A percentile compares a stretch with the other conserved stretches of the same genome.
Evolutionary conservation across 2,797 vertebrate genomes (phyloP).

Genomic region (Oophaga sylvatica): DNA sequence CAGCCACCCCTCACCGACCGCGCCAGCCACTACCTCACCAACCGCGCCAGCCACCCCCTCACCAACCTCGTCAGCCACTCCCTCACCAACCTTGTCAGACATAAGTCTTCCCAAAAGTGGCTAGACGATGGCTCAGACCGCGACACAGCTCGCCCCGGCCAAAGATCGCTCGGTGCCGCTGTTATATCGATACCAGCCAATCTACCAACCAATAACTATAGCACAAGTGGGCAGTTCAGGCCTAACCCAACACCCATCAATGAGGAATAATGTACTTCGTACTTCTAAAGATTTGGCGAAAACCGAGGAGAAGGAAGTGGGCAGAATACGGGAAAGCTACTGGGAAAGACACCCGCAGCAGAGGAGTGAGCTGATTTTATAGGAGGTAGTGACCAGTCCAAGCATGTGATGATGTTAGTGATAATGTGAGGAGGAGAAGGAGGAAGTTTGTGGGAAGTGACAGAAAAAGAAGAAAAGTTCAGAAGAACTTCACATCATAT

Average conservation of each 20-base stretch:
- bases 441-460: background rate
- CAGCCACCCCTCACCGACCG: too few species aligned
- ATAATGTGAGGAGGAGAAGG: background rate
- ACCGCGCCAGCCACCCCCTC: too few species aligned
- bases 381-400: background rate
- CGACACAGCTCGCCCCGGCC: too few species aligned
- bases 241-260: background rate
- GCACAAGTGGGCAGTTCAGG: background rate
- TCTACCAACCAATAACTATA: background rate
- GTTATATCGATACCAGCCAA: too few species aligned
- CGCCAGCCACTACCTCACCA: too few species aligned
- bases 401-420: background rate
- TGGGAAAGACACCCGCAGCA: too few species aligned
- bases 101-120: too few species aligned
- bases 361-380: background rate
- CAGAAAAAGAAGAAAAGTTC: background rate
- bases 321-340: background rate
- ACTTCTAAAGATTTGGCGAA: background rate
- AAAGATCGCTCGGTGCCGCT: too few species aligned
- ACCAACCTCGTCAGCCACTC: too few species aligned
- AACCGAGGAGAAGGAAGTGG: background rate
- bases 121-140: too few species aligned
- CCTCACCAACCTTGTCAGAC: too few species aligned
- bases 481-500: background rate
- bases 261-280: background rate